Evolutionary conservation across 2,888 invertebrate species (phyloP).

Genomic region (Meteorus cinctellus): DNA sequence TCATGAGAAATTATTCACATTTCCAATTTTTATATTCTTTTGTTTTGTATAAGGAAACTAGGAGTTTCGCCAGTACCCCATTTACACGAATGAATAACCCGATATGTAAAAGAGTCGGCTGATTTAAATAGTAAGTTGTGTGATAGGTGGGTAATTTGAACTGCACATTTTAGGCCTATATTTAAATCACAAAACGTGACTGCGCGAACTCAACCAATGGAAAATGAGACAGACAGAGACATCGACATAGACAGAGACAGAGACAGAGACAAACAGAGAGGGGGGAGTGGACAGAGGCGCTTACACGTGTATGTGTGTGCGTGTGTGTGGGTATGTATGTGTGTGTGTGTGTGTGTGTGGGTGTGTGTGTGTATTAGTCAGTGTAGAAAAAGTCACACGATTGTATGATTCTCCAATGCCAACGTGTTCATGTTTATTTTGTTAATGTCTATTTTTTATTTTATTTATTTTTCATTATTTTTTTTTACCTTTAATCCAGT

Average conservation of each 20-base stretch:
- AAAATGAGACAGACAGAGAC: constrained; percentile 2
- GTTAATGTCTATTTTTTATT: not conserved
- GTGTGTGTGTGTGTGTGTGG: not conserved
- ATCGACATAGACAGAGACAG: no score
- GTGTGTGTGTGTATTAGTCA: not conserved
- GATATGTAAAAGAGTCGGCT: not conserved
- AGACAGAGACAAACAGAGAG: not conserved
- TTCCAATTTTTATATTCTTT: no score
- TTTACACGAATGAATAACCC: no score
- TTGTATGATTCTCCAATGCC: not conserved
- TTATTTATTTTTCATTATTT: not conserved
- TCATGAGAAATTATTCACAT: not conserved
- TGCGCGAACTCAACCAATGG: not conserved
- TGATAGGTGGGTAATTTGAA: constrained; percentile 39
- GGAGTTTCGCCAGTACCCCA: no score
- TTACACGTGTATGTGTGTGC: not conserved
- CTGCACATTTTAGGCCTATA: constrained; percentile 46
- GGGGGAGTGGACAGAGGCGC: not conserved
- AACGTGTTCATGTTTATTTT: not conserved
- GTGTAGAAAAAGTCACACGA: not conserved
- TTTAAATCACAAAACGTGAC: constrained; percentile 43
- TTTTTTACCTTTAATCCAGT: not conserved
- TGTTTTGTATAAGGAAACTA: no score
- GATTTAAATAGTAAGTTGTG: constrained; percentile 13
- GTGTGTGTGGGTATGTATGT: not conserved